phyloP scores from a whole-genome alignment of 2,888 invertebrate genomes.

The Drosophila mayaguana region DNA sequence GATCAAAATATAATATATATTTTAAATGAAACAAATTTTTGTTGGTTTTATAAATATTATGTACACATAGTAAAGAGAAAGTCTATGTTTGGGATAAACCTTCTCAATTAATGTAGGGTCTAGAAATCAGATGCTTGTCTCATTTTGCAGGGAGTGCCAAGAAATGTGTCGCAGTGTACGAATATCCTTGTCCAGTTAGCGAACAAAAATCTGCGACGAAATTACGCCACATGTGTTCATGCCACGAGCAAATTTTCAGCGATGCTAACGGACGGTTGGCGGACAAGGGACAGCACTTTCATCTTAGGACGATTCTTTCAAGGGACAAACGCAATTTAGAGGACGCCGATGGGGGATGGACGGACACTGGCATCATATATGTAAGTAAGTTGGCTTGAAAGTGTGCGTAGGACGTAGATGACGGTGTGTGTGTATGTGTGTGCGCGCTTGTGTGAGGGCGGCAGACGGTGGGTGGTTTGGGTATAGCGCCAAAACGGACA shows the following conservation, averaged over 20 bases:
- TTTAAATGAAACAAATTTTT: too few relatives aligned
- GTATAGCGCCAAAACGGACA: slow-evolving; percentile 73
- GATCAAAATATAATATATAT: not conserved
- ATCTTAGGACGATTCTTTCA: slow-evolving; percentile 80
- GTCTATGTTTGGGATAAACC: not conserved
- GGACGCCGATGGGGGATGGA: slow-evolving; percentile 59
- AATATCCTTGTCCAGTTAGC: slow-evolving; percentile 80
- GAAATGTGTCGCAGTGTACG: slow-evolving; percentile 52
- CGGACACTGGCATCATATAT: slow-evolving; percentile 75
- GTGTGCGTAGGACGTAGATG: slow-evolving; percentile 73
- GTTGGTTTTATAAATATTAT: too few relatives aligned
- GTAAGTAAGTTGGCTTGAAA: slow-evolving; percentile 63
- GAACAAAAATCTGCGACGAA: slow-evolving; percentile 82
- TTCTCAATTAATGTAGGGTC: not conserved
- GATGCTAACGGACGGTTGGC: slow-evolving; percentile 74
- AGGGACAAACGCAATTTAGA: slow-evolving; percentile 81
- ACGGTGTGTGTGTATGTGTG: slow-evolving; percentile 6
- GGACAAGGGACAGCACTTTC: slow-evolving; percentile 79
- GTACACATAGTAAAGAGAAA: too few relatives aligned
- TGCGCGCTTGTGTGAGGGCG: slow-evolving; percentile 44
- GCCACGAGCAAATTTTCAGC: slow-evolving; percentile 82
- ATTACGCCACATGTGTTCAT: slow-evolving; percentile 83
- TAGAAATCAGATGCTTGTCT: not conserved
- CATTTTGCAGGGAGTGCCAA: not conserved
- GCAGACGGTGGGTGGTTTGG: slow-evolving; percentile 55